Evolutionary conservation across 2,113 vertebrate species (phyloP).

Genomic region (Taxidea taxus): DNA sequence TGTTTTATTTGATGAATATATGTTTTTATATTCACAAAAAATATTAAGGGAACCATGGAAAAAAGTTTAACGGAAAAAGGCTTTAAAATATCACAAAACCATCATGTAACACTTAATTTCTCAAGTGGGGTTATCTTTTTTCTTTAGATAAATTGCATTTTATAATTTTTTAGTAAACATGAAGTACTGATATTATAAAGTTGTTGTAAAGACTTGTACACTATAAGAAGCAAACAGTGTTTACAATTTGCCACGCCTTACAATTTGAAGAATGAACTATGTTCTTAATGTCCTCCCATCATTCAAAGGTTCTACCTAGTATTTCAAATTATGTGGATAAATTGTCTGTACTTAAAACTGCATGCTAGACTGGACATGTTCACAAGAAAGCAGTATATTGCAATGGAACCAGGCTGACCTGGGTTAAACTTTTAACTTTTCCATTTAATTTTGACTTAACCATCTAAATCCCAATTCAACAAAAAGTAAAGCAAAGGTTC

Average conservation of each 20-base stretch:
- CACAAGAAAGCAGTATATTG: background rate
- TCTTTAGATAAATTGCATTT: slow-evolving; percentile 24
- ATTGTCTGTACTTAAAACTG: background rate
- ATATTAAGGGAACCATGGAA: slow-evolving; percentile 2
- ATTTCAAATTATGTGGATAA: slow-evolving; percentile 29
- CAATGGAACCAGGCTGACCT: background rate
- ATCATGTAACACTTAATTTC: background rate
- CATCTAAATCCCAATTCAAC: background rate
- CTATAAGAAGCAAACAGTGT: background rate
- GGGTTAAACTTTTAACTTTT: background rate
- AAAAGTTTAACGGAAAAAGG: slow-evolving; percentile 21
- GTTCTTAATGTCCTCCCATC: slow-evolving; percentile 24
- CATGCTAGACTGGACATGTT: background rate
- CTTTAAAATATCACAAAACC: slow-evolving; percentile 38
- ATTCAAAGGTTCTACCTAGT: background rate
- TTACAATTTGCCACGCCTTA: slow-evolving; percentile 20
- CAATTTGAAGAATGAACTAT: slow-evolving; percentile 27
- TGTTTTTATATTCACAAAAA: slow-evolving; percentile 25
- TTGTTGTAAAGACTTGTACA: background rate
- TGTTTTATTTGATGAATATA: slow-evolving; percentile 28
- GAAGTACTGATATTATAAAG: background rate
- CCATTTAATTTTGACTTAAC: slow-evolving; percentile 23
- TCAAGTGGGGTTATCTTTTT: background rate
- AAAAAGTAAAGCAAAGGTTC: slow-evolving; percentile 21
- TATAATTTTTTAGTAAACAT: slow-evolving; percentile 21